Percentiles rank a stretch among this genome's conserved stretches.
phyloP scores from a whole-genome alignment of 2,113 vertebrate species.

The Hydrochoerus hydrochaeris region DNA sequence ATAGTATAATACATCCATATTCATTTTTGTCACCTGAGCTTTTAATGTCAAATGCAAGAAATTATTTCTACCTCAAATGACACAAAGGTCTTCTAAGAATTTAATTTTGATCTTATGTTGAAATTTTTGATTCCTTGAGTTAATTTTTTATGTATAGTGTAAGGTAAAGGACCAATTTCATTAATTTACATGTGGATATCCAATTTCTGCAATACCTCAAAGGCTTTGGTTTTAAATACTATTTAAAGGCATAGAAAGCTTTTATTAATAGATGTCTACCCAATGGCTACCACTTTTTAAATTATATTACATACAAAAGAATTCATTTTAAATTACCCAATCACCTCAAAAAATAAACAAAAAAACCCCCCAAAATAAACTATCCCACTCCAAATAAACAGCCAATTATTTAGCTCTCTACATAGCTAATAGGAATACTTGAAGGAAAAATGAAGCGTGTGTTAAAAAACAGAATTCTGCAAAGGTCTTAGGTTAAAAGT shows the following conservation, averaged over 20 bases:
- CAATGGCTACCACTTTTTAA: neutral
- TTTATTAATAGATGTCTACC: neutral
- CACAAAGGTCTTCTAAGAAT: neutral
- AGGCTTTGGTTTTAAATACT: neutral
- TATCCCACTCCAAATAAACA: neutral
- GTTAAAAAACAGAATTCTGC: conserved; percentile 8
- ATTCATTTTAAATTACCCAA: neutral
- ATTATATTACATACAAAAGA: neutral
- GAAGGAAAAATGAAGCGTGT: neutral
- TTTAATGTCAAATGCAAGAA: neutral
- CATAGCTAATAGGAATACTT: neutral
- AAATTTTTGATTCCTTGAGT: neutral
- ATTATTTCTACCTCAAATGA: neutral
- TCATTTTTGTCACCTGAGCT: neutral
- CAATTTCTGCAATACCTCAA: neutral
- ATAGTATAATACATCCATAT: neutral
- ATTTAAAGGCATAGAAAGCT: neutral
- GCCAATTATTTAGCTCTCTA: neutral
- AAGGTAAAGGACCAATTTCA: neutral
- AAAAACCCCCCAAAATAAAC: neutral
- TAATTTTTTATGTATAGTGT: neutral
- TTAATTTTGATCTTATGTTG: neutral
- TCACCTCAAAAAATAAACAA: neutral
- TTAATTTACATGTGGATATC: neutral
- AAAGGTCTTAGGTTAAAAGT: neutral